Evolutionary conservation across 2,113 vertebrate species (phyloP), one percentile per base, ranked within the genome.

Genomic region (Nematolebias whitei): DNA sequence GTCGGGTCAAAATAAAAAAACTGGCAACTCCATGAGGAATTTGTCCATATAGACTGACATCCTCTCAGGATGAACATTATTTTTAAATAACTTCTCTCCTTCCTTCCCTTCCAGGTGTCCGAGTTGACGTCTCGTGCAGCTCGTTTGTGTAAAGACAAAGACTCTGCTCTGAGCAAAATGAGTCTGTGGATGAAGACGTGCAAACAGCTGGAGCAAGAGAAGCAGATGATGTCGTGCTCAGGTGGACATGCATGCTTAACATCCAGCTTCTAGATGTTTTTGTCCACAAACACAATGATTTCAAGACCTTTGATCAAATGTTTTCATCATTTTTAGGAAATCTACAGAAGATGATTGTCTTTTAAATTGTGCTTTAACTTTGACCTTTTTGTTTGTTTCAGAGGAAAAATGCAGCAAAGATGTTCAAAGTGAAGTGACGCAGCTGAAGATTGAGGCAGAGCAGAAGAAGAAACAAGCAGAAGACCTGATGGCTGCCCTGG

Each of bases 131-230:
- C 76, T 7, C 61, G 71, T 16, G 19, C 76, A 0, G 40, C 76
- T 67, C 86, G 90, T 5, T 68, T 96, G 59, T 88, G 91, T 63
- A 94, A 94, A 72, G 93, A 94, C 60, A 93, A 84, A 63, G 92
- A 94, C 18, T 81, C 79, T 43, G 89, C 91, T 35, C 76, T 87
- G 51, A 92, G 87, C 77, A 89, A 94, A 84, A 87, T 94, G 40
- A 90, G 84, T 54, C 85, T 93, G 14, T 94, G 94, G 93, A 94
- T 96, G 87, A 94, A 94, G 75, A 92, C 89, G 11, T 96, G 91
- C 87, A 93, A 94, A 78, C 91, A 94, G 71, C 83, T 96, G 86
- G 94, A 97, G 82, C 84, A 90, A 68, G 95, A 96, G 81, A 96
- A 95, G 51, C 83, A 92, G 67, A 16, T 44, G 2, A 50, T 96